A percentile compares a stretch with the other conserved stretches of the same genome.
These are phyloP conservation scores for Sabellastarte sp. DNA, from an alignment of 2,888 invertebrate genomes.

Conservation along the genomic window DNA sequence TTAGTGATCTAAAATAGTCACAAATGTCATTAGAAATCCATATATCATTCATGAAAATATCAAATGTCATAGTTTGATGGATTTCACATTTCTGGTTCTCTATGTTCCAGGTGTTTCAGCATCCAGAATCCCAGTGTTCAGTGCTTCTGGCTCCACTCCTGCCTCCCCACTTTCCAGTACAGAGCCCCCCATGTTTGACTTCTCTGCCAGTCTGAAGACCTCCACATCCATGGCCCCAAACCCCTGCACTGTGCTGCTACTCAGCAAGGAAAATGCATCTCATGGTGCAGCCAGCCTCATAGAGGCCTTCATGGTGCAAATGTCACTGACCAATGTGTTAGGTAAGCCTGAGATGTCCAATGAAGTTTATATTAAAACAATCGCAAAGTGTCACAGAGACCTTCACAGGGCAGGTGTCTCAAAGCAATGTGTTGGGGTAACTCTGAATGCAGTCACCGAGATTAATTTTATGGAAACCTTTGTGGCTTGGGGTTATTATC, in stretches of 20 bases:
- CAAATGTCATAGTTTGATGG: too few relatives aligned
- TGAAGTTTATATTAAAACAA: not conserved
- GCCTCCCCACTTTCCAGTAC: not conserved
- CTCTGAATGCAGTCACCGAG: too few relatives aligned
- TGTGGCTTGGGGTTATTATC: too few relatives aligned
- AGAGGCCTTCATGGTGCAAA: constrained; percentile 51
- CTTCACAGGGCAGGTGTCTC: constrained; percentile 47
- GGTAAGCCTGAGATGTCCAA: constrained; percentile 37
- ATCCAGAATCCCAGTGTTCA: not conserved
- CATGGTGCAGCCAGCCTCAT: constrained; percentile 47
- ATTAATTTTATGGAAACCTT: too few relatives aligned
- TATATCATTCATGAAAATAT: too few relatives aligned
- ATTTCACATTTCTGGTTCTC: not conserved
- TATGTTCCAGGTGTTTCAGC: not conserved
- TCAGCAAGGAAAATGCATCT: constrained; percentile 49
- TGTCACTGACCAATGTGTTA: constrained; percentile 43
- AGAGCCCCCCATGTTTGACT: too few relatives aligned
- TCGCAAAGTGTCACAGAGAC: constrained; percentile 37
- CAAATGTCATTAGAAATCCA: too few relatives aligned
- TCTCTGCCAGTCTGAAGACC: not conserved
- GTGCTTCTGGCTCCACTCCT: not conserved
- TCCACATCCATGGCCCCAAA: not conserved
- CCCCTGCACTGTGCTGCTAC: constrained; percentile 36
- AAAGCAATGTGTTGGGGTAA: constrained; percentile 45
- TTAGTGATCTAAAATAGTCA: too few relatives aligned